A percentile compares a stretch with the other conserved stretches of the same genome.
These are phyloP conservation scores for Oreortyx pictus DNA, from an alignment of 2,797 vertebrate species.

Conservation along the genomic window DNA sequence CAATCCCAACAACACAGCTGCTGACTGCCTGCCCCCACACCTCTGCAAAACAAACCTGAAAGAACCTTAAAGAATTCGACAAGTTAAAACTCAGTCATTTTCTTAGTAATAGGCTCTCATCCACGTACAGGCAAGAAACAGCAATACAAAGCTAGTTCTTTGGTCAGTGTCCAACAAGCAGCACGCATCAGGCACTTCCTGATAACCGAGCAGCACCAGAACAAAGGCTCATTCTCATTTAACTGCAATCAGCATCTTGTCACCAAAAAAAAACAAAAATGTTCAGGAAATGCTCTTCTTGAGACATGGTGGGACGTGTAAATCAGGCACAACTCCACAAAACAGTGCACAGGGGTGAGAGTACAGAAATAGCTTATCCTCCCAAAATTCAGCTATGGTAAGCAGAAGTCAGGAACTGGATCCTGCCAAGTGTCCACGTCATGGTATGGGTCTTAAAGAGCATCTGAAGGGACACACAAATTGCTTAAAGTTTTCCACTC, in stretches of 20 bases:
- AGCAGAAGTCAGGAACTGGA: neutral
- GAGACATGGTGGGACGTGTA: neutral
- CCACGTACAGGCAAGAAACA: neutral
- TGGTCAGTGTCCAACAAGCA: neutral
- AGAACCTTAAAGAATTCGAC: neutral
- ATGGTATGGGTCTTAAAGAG: neutral
- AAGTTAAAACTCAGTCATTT: neutral
- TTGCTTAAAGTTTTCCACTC: neutral
- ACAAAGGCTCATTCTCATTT: neutral
- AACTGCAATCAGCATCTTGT: neutral
- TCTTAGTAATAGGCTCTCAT: neutral
- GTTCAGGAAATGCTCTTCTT: neutral
- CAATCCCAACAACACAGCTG: neutral
- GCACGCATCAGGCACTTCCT: neutral
- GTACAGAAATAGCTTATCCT: neutral
- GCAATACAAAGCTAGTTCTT: neutral
- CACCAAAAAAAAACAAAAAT: neutral
- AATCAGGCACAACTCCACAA: neutral
- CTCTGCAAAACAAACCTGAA: neutral
- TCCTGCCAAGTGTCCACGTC: neutral
- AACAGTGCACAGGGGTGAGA: neutral
- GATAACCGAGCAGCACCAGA: neutral
- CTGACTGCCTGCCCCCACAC: neutral
- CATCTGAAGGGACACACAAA: neutral
- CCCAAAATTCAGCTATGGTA: neutral